Percentiles rank a stretch among this genome's conserved stretches.
Conservation (phyloP, 2,797 vertebrate genomes). For the Chrosomus eos region DNA sequence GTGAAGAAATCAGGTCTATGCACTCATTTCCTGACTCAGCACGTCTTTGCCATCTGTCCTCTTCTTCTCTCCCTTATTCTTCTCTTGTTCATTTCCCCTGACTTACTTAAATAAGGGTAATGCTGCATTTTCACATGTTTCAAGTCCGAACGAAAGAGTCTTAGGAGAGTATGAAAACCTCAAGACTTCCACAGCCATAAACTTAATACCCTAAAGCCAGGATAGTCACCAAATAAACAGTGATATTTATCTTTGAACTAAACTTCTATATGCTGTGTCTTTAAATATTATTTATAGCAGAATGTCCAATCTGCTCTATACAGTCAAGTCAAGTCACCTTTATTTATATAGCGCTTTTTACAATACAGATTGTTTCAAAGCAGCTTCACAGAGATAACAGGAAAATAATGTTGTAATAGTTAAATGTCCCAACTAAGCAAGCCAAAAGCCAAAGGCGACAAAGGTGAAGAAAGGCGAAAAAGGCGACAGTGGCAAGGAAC, state of each 20-base stretch:
- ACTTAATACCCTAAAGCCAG: background rate
- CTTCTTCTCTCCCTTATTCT: slow-evolving; percentile 7
- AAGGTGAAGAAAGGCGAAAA: too few relatives aligned
- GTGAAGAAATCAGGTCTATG: slow-evolving; percentile 15
- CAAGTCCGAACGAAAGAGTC: background rate
- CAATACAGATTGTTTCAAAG: too few relatives aligned
- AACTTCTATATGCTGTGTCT: too few relatives aligned
- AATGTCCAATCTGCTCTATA: background rate
- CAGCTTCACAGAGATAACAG: too few relatives aligned
- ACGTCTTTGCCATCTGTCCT: slow-evolving; percentile 36
- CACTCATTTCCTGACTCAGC: slow-evolving; percentile 48
- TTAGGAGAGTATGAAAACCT: slow-evolving; percentile 16
- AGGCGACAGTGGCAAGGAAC: too few relatives aligned
- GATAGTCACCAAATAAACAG: background rate
- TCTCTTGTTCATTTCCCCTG: background rate
- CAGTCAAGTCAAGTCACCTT: too few relatives aligned
- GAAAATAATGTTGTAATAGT: too few relatives aligned
- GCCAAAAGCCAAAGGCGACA: too few relatives aligned
- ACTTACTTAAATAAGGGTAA: slow-evolving; percentile 13
- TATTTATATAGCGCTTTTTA: too few relatives aligned
- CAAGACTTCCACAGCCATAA: background rate
- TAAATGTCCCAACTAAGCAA: too few relatives aligned
- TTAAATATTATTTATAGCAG: background rate
- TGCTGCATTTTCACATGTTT: background rate
- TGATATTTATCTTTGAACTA: too few relatives aligned